Evolutionary conservation across 2,113 vertebrate species (phyloP).

Genomic region (Anoplopoma fimbria): DNA sequence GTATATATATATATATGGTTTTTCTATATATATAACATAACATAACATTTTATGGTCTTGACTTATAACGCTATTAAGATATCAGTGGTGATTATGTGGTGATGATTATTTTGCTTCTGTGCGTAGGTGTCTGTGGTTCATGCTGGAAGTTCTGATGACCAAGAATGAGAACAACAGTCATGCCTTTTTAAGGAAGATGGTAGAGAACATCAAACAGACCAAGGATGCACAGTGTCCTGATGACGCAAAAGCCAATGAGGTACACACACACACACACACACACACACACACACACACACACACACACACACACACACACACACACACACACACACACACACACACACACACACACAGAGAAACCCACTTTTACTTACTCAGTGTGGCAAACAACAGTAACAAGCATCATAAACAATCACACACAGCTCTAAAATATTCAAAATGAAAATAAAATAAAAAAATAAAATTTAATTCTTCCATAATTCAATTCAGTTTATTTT

Average conservation of each 20-base stretch:
- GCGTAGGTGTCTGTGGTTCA: constrained; percentile 96
- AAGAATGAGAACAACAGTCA: constrained; percentile 99
- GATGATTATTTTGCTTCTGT: constrained; percentile 16
- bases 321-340: too few species aligned
- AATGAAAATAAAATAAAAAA: background rate
- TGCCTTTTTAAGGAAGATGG: constrained; percentile 98
- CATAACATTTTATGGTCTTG: too few species aligned
- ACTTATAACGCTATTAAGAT: background rate
- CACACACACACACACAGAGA: too few species aligned
- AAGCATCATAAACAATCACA: background rate
- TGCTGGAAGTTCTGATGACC: constrained; percentile 99
- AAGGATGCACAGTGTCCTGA: constrained; percentile 97
- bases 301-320: too few species aligned
- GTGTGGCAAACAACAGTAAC: background rate
- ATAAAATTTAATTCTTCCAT: background rate
- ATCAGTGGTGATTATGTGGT: background rate
- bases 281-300: too few species aligned
- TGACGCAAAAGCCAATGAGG: constrained; percentile 96
- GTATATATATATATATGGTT: too few species aligned
- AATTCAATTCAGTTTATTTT: too few species aligned
- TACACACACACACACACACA: constrained; percentile 64
- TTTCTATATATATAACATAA: too few species aligned
- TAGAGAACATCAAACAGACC: constrained; percentile 98
- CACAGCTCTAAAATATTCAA: background rate
- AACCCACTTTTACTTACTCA: background rate